phyloP scores from a whole-genome alignment of 2,113 vertebrate genomes.

The Acanthochromis polyacanthus region DNA sequence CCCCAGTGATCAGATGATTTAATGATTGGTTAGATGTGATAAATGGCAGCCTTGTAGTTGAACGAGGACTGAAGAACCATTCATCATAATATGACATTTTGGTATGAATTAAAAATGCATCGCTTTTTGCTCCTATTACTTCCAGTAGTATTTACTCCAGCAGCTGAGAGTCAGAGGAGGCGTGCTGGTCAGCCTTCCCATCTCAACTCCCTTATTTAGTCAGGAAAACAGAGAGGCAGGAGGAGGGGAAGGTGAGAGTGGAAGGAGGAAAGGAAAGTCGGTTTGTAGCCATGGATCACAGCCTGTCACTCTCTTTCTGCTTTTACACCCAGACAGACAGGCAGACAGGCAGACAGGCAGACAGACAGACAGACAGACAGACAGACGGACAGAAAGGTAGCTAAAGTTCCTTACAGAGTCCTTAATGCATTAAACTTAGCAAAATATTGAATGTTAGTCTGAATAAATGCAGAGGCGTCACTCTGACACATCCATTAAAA shows the following conservation, averaged over 20 bases:
- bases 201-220: slow-evolving; percentile 83
- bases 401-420: neutral
- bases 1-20: slow-evolving; percentile 34
- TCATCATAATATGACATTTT: slow-evolving; percentile 47
- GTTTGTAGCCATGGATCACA: slow-evolving; percentile 36
- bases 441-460: slow-evolving; percentile 10
- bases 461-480: slow-evolving; percentile 2
- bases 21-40: slow-evolving; percentile 50
- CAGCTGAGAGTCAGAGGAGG: slow-evolving; percentile 43
- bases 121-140: slow-evolving; percentile 37
- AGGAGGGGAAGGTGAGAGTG: neutral
- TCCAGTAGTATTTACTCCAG: slow-evolving; percentile 39
- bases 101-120: slow-evolving; percentile 65
- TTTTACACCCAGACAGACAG: neutral
- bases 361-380: neutral
- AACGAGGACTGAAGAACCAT: slow-evolving; percentile 39
- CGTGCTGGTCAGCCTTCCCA: slow-evolving; percentile 42
- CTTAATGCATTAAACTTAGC: neutral
- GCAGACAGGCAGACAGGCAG: neutral
- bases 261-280: neutral
- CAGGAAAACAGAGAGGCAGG: slow-evolving; percentile 57
- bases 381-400: neutral
- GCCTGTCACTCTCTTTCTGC: slow-evolving; percentile 20
- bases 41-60: slow-evolving; percentile 42
- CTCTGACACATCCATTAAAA: slow-evolving; percentile 54